Conservation (phyloP, 1,140 invertebrate genomes). For the Lasioglossum albipes region DNA sequence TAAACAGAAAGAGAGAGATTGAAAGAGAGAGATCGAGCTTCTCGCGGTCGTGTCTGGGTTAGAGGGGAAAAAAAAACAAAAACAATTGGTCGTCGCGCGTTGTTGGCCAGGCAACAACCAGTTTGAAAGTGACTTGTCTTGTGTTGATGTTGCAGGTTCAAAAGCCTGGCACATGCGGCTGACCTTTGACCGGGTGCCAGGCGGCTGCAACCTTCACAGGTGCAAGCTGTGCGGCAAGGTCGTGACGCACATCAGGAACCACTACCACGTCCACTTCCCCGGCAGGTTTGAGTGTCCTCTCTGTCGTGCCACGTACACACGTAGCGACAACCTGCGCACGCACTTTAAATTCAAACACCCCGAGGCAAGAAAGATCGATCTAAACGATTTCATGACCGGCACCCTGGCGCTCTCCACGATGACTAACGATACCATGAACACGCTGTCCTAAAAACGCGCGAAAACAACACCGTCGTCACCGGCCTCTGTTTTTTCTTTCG, state of each 20-base stretch:
- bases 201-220: slow-evolving; percentile 92
- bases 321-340: slow-evolving; percentile 92
- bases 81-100: slow-evolving; percentile 63
- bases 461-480: background rate
- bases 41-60: too few relatives aligned
- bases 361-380: slow-evolving; percentile 90
- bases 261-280: slow-evolving; percentile 94
- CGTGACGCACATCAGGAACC: slow-evolving; percentile 94
- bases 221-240: slow-evolving; percentile 95
- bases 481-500: slow-evolving; percentile 23
- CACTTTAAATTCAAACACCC: slow-evolving; percentile 94
- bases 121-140: slow-evolving; percentile 82
- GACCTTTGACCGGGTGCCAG: slow-evolving; percentile 93
- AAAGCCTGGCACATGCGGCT: slow-evolving; percentile 95
- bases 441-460: slow-evolving; percentile 76
- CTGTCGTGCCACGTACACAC: slow-evolving; percentile 91
- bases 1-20: slow-evolving; percentile 35
- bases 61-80: too few relatives aligned
- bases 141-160: slow-evolving; percentile 89
- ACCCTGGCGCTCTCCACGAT: slow-evolving; percentile 81
- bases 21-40: slow-evolving; percentile 24
- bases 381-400: slow-evolving; percentile 78
- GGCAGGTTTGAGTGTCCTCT: slow-evolving; percentile 92
- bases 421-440: slow-evolving; percentile 80
- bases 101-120: slow-evolving; percentile 70